phyloP scores from a whole-genome alignment of 2,797 vertebrate species.

The Brachyalestes nurse region DNA sequence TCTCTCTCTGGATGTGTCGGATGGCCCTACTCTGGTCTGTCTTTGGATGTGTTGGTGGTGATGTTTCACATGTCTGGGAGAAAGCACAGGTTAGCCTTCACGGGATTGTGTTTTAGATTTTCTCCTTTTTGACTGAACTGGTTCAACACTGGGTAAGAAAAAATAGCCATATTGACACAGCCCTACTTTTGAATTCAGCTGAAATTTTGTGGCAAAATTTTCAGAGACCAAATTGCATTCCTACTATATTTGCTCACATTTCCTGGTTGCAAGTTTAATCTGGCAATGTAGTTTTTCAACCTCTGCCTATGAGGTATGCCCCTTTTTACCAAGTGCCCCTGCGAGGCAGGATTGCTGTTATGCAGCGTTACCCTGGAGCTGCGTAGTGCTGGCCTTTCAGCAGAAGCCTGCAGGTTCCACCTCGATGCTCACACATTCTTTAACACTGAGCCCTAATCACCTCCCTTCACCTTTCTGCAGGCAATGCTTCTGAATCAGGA shows the following conservation, averaged over 20 bases:
- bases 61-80: too few species aligned
- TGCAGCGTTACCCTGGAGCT: not conserved
- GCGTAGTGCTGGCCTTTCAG: not conserved
- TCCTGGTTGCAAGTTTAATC: not conserved
- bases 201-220: not conserved
- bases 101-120: too few species aligned
- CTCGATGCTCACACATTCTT: not conserved
- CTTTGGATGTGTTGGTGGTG: too few species aligned
- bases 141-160: too few species aligned
- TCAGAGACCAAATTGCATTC: not conserved
- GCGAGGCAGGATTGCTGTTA: not conserved
- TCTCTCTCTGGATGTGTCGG: too few species aligned
- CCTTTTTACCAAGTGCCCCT: not conserved
- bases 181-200: too few species aligned
- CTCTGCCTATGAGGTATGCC: not conserved
- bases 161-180: too few species aligned
- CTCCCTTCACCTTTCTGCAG: not conserved
- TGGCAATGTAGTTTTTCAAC: not conserved
- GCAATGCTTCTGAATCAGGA: not conserved
- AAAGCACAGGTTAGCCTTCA: too few species aligned
- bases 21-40: too few species aligned
- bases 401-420: not conserved
- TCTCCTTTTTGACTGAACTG: too few species aligned
- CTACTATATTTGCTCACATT: not conserved
- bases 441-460: not conserved